A percentile compares a stretch with the other conserved stretches of the same genome.
phyloP scores from a whole-genome alignment of 1,140 invertebrate species.

The Ylistrum balloti region DNA sequence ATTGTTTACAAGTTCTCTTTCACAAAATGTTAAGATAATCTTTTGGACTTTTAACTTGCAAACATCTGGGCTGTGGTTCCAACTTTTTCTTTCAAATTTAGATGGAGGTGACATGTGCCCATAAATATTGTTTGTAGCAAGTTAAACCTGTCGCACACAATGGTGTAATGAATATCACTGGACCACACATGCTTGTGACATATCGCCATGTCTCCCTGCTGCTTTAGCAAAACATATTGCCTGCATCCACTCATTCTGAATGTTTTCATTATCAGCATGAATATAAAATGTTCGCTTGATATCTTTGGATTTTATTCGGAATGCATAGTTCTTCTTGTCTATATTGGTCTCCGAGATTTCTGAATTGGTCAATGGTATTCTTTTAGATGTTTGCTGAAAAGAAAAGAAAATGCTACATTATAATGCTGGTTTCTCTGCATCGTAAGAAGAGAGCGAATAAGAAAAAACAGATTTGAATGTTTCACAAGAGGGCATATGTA shows the following conservation, averaged over 20 bases:
- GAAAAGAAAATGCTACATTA: conserved; percentile 43
- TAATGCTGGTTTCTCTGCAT: no score
- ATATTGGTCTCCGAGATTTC: conserved; percentile 80
- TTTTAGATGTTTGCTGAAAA: conserved; percentile 74
- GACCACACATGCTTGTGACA: conserved; percentile 79
- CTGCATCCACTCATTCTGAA: conserved; percentile 81
- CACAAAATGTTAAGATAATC: no score
- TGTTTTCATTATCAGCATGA: conserved; percentile 78
- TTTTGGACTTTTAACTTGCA: no score
- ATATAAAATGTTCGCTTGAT: conserved; percentile 79
- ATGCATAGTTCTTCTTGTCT: conserved; percentile 80
- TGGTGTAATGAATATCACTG: conserved; percentile 66
- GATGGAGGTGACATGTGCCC: background rate
- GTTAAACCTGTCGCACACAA: background rate
- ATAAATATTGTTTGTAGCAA: background rate
- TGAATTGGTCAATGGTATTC: conserved; percentile 76
- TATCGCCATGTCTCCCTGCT: conserved; percentile 74
- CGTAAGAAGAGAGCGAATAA: no score
- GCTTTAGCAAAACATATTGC: conserved; percentile 82
- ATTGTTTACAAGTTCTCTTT: background rate
- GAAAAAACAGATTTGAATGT: no score
- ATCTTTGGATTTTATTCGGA: conserved; percentile 78
- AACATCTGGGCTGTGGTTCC: no score
- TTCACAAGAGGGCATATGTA: no score
- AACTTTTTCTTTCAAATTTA: background rate